Conservation (phyloP, 2,113 vertebrate species). For the Drymodes brunneopygia region DNA sequence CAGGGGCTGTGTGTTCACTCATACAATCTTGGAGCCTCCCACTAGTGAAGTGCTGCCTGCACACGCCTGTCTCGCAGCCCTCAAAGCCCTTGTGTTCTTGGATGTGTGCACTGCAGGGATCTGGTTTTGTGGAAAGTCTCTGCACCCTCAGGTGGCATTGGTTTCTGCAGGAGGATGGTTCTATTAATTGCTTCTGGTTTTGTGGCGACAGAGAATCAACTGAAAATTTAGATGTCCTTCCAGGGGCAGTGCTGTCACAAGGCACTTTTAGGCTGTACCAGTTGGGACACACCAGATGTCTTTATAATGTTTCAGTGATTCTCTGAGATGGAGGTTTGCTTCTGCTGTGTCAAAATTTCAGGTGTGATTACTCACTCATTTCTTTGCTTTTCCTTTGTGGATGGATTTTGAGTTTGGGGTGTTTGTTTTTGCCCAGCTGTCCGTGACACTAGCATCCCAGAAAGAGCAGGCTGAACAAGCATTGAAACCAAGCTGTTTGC, state of each 20-base stretch:
- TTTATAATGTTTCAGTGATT: neutral
- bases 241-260: neutral
- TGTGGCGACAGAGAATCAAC: neutral
- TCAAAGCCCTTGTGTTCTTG: neutral
- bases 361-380: neutral
- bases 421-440: neutral
- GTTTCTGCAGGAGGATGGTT: neutral
- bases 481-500: neutral
- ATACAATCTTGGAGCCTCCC: neutral
- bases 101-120: neutral
- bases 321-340: neutral
- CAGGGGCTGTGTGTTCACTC: neutral
- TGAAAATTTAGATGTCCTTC: neutral
- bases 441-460: neutral
- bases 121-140: neutral
- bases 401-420: neutral
- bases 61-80: neutral
- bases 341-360: neutral
- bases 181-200: neutral
- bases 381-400: neutral
- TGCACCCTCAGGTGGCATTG: neutral
- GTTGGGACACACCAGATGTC: neutral
- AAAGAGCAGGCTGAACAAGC: rapidly evolving
- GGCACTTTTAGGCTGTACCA: neutral
- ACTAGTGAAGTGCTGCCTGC: neutral